Evolutionary conservation across 2,797 vertebrate species (phyloP).

Genomic region (Selene dorsalis): DNA sequence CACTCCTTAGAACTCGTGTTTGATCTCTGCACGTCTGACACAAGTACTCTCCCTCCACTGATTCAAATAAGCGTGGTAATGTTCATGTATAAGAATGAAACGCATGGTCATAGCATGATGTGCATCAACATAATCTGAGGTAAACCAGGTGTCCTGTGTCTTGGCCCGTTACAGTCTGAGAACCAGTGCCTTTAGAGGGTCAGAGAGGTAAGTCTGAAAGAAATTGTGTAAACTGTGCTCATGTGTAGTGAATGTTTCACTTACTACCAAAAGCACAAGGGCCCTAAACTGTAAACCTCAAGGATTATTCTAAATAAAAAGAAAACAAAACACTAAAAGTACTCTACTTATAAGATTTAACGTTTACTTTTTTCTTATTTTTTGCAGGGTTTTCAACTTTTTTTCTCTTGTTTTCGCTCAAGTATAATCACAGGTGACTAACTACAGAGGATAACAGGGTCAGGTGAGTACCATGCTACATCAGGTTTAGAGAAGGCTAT

Average conservation of each 20-base stretch:
- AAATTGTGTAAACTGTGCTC: slow-evolving; percentile 82
- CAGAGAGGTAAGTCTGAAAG: slow-evolving; percentile 82
- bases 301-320: slow-evolving; percentile 68
- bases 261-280: slow-evolving; percentile 75
- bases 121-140: slow-evolving; percentile 81
- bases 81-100: slow-evolving; percentile 68
- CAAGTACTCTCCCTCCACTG: slow-evolving; percentile 36
- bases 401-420: slow-evolving; percentile 82
- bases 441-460: slow-evolving; percentile 84
- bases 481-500: slow-evolving; percentile 90
- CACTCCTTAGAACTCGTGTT: slow-evolving; percentile 24
- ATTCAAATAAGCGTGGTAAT: slow-evolving; percentile 54
- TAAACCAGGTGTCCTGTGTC: slow-evolving; percentile 75
- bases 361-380: slow-evolving; percentile 76
- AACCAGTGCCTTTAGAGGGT: slow-evolving; percentile 74
- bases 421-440: slow-evolving; percentile 82
- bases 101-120: slow-evolving; percentile 66
- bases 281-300: slow-evolving; percentile 82
- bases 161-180: slow-evolving; percentile 74
- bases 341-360: slow-evolving; percentile 76
- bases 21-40: slow-evolving; percentile 39
- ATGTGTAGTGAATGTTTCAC: slow-evolving; percentile 69
- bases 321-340: slow-evolving; percentile 72
- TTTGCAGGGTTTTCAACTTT: slow-evolving; percentile 80
- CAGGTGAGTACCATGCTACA: slow-evolving; percentile 88